Base-by-base conservation (phyloP, 2,888 invertebrate genomes). In the Temnothorax unifasciatus region DNA sequence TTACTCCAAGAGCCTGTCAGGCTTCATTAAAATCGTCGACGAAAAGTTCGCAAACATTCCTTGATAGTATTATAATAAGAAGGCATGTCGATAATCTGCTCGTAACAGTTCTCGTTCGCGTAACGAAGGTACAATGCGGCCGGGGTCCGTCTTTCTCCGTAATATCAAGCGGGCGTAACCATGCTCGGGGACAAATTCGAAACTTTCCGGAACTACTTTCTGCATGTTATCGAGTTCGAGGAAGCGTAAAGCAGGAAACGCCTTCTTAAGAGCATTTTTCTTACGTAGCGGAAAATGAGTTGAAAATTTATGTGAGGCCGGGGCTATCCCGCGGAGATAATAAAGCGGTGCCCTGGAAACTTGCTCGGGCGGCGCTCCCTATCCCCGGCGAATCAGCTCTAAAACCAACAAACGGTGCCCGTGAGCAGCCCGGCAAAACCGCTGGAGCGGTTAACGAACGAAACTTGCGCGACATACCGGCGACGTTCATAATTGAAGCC, bases 231-330 rank as follows among this genome's bases (percentile, higher is more conserved):
- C 73, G 73, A 73, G 59, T 50, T 73, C 79, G 71, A 59, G 73
- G 71, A 59, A 81, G 79, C 79, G 79, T 81, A 81, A 81, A 81
- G 47, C 79, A 59, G 79, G 79, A 73, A 81, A 81, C 79, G 79
- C 79, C 73, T 81, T 81, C 59, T 81, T 81, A 73, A 73, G 79
- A 38, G 79, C 79, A 81, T 81, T 81, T 81, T 81, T 81, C 79
- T 81, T 81, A 81, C 79, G 79, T 81, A 81, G 79, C 79, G 79
- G 79, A 81, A 81, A 81, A 81, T 81, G 71, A 81, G 79, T 81
- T 81, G 73, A 81, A 81, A 81, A 81, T 73, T 81, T 81, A 81
- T 81, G 79, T 81, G 79, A 73, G 61, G 79, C 79, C 79, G 79
- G 59, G 73, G 25, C 57, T 59, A 71, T 59, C 34, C 73, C 73